Evolutionary conservation across 2,113 vertebrate species (phyloP), one percentile per base, ranked within the genome.

Genomic region (Ophthalmolycus amberensis): DNA sequence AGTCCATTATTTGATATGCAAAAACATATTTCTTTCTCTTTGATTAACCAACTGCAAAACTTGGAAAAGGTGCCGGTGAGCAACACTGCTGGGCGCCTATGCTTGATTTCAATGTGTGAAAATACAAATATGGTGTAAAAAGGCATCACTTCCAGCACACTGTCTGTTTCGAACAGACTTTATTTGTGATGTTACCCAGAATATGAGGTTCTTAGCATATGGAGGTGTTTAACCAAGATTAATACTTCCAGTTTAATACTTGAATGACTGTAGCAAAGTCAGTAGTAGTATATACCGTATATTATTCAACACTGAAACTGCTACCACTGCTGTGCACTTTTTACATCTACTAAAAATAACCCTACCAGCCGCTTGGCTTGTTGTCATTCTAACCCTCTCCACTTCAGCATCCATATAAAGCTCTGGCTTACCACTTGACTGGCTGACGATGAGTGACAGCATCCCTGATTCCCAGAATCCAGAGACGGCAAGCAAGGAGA

Each of bases 381-480:
- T 78, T 68, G 68, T 77, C 80, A 80, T 52, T 63, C 54, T 44
- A 64, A 71, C 68, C 37, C 68, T 71, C 68, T 84, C 52, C 76
- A 78, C 56, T 82, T 59, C 12, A 18, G 84, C 73, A 76, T 86
- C 76, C 85, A 82, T 78, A 82, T 85, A 84, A 85, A 88, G 74
- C 75, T 81, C 71, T 89, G 76, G 76, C 83, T 78, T 71, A 75
- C 75, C 67, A 75, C 84, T 87, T 83, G 20, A 83, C 65, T 85
- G 80, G 71, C 73, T 71, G 80, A 90, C 81, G 84, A 79, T 88
- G 82, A 90, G 64, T 86, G 90, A 88, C 90, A 83, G 87, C 79
- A 84, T 79, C 85, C 80, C 71, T 85, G 81, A 71, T 84, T 89
- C 71, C 90, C 89, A 92, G 87, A 90, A 69, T 77, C 68, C 54